Evolutionary conservation across 1,140 invertebrate genomes (phyloP), one percentile per base, ranked within the genome.

Genomic region (Oryctes rhinoceros): DNA sequence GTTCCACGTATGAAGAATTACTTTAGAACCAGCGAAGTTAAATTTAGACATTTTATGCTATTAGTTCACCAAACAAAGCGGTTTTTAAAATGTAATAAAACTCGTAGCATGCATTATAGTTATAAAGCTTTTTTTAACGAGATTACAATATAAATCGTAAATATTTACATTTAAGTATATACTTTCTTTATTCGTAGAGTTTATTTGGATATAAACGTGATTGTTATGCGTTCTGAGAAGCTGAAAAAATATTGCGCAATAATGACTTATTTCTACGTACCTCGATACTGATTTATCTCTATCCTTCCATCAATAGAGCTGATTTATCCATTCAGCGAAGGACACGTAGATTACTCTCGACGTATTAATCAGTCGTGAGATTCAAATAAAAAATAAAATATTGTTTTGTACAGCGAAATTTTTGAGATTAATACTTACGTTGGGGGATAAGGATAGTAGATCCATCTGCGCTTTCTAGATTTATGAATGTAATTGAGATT

Each of bases 151-250:
- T 59, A 11, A n/a, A 71, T 71, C 35, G 65, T 35, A 71, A 71
- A 71, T 71, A 71, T 71, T 71, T 71, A 71, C 24, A 37, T 71
- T 37, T 24, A 20, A 30, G 13, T 71, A 71, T 71, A 71, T 71
- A 35, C 65, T 35, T 71, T 37, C 35, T 24, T 37, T 13, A 71
- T 71, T 71, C 65, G 35, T 30, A 35, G 10, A 71, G 35, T 30
- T 71, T 35, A 71, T 71, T 35, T 18, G 53, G 13, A 18, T n/a
- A 59, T 59, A 59, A 59, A 59, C 10, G 53, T 59, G 15, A 59
- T 59, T 59, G 53, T 59, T 59, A 59, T 59, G n/a, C n/a, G 53
- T 71, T 71, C 65, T 15, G 10, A 71, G 65, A 71, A 59, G 53
- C 18, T 59, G 6, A 30, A 18, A 59, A 59, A 44, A 44, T 10